Evolutionary conservation across 2,888 invertebrate species (phyloP), one percentile per base, ranked within the genome.

Genomic region (Rhorus exstirpatorius): DNA sequence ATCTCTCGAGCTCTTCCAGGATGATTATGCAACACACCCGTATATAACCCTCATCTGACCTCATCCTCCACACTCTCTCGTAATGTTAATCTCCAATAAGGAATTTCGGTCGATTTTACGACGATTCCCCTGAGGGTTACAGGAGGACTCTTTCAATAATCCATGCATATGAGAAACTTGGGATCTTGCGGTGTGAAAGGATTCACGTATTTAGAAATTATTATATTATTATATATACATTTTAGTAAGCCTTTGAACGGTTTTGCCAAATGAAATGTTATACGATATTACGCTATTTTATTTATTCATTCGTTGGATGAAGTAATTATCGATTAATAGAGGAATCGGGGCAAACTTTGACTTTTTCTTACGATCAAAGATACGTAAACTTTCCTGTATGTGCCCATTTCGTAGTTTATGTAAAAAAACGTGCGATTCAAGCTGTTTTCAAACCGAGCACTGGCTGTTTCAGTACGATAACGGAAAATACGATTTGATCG

Each of bases 21-120:
- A 76, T 72, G 76, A 81, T 83, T 83, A 83, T 79, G 83, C 70
- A 84, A 84, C 76, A 68, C 78, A 55, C 53, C 51, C 55, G 61
- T 51, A 31, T 35, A 63, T 14, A 78, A 67, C 79, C 81, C 74
- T 63, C 61, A 1, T 49, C 53, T 78, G 70, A 82, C 78, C 81
- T 68, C 75, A 38, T 49, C 63, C 75, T 19, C 38, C 65, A 44
- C 31, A 44, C 44, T 71, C 58, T 44, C 7, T 44, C 26, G 21
- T 63, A 74, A 68, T 72, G 41, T 63, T 81, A 82, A 78, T 82
- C 78, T 53, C 78, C 70, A 82, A 82, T 82, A 78, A 82, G 81
- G 81, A 78, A 82, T 78, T 74, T 78, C 75, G 79, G 70, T 79
- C 68, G 41, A 58, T 38, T 79, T 75, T 75, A 82, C 65, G 75